These are phyloP conservation scores for Cephus sareptanus DNA, from an alignment of 2,888 invertebrate genomes.

Conservation along the genomic window DNA sequence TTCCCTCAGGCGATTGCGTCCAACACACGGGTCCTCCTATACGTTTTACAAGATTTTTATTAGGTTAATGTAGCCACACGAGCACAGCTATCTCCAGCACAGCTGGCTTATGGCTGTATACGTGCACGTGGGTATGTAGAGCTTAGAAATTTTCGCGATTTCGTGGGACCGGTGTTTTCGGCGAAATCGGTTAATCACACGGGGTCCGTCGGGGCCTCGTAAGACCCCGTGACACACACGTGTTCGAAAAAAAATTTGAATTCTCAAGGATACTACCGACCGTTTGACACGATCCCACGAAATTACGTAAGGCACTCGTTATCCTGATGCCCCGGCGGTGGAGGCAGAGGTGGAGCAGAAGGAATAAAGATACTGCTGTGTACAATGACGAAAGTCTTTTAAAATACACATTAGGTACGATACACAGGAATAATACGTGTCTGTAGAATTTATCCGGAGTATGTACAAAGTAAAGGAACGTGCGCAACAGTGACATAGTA, in stretches of 20 bases:
- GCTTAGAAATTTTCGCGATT: not conserved
- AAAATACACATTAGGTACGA: no score
- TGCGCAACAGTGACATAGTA: not conserved
- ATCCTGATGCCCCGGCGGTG: not conserved
- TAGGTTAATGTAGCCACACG: not conserved
- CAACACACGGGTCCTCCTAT: not conserved
- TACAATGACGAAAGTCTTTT: not conserved
- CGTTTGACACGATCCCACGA: not conserved
- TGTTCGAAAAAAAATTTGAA: not conserved
- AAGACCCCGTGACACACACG: not conserved
- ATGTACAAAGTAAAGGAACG: not conserved
- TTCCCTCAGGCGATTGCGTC: not conserved
- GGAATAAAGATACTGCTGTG: not conserved
- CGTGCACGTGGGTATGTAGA: not conserved
- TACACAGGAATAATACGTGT: no score
- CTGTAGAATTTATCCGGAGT: not conserved
- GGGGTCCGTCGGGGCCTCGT: not conserved
- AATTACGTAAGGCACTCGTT: not conserved
- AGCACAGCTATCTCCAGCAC: not conserved
- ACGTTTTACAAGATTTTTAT: not conserved
- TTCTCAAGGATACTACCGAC: not conserved
- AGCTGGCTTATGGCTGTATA: not conserved
- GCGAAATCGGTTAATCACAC: not conserved
- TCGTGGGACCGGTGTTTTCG: not conserved
- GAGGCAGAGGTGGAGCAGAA: not conserved